These are phyloP conservation scores for Tor tambroides DNA, from an alignment of 2,113 vertebrate species.

Conservation along the genomic window DNA sequence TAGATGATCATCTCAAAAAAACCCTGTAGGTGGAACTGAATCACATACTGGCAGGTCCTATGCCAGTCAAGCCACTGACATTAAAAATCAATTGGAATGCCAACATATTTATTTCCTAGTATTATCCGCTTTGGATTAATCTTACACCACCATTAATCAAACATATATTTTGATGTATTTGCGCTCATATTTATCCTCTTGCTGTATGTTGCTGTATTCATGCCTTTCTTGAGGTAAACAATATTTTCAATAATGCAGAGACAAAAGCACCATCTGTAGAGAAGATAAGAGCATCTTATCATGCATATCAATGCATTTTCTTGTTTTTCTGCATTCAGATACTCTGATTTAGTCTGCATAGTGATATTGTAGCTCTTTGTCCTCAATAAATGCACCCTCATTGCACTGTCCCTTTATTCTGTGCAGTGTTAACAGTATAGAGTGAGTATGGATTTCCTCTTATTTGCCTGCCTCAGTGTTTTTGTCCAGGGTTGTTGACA, in stretches of 20 bases:
- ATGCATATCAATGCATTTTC: constrained; percentile 53
- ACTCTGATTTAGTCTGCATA: constrained; percentile 54
- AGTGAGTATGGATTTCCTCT: constrained; percentile 54
- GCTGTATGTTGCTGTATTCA: constrained; percentile 23
- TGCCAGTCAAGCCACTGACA: background rate
- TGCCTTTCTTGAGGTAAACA: constrained; percentile 35
- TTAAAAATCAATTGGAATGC: background rate
- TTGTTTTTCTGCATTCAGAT: constrained; percentile 25
- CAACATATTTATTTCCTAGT: background rate
- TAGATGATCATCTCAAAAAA: background rate
- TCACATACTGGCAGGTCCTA: constrained; percentile 18
- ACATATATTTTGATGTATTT: background rate
- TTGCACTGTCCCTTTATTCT: background rate
- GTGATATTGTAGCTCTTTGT: constrained; percentile 50
- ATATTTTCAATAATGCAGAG: constrained; percentile 44
- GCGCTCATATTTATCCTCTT: background rate
- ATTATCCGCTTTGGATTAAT: background rate
- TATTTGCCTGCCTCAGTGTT: constrained; percentile 53
- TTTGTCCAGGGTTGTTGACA: constrained; percentile 42
- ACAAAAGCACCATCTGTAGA: constrained; percentile 48
- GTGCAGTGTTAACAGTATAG: constrained; percentile 43
- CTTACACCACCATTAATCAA: background rate
- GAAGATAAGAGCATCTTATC: constrained; percentile 46
- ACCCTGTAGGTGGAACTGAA: background rate
- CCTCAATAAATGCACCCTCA: constrained; percentile 47